Conservation (phyloP, 2,113 vertebrate species). For the Cyrtonyx montezumae region DNA sequence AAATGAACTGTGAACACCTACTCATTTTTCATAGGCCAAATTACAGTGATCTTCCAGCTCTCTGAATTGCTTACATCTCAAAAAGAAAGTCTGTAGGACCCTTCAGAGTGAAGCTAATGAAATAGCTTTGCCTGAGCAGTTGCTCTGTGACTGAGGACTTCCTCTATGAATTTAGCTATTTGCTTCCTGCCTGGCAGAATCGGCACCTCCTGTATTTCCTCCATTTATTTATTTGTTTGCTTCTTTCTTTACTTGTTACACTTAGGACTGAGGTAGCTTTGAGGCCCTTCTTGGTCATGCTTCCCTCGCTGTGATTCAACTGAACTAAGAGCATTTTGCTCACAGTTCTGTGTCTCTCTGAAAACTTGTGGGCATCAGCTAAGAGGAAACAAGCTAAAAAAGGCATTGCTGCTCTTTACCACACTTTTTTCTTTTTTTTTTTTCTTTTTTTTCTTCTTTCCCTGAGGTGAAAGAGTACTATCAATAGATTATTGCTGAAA, state of each 20-base stretch:
- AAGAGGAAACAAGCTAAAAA: neutral
- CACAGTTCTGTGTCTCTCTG: neutral
- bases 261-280: neutral
- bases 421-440: neutral
- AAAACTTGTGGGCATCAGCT: neutral
- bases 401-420: neutral
- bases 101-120: slow-evolving; percentile 40
- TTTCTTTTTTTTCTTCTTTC: neutral
- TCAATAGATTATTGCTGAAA: neutral
- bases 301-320: slow-evolving; percentile 19
- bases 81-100: slow-evolving; percentile 46
- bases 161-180: slow-evolving; percentile 8
- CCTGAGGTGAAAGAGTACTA: neutral
- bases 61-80: slow-evolving; percentile 48
- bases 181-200: slow-evolving; percentile 24
- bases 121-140: slow-evolving; percentile 41
- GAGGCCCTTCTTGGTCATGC: neutral
- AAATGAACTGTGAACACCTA: slow-evolving; percentile 70
- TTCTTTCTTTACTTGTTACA: neutral
- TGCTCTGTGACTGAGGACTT: neutral
- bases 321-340: neutral
- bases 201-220: neutral
- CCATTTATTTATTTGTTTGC: neutral
- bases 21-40: slow-evolving; percentile 70
- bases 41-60: slow-evolving; percentile 51